Conservation (phyloP, 1,140 invertebrate genomes). For the Bradysia coprophila region DNA sequence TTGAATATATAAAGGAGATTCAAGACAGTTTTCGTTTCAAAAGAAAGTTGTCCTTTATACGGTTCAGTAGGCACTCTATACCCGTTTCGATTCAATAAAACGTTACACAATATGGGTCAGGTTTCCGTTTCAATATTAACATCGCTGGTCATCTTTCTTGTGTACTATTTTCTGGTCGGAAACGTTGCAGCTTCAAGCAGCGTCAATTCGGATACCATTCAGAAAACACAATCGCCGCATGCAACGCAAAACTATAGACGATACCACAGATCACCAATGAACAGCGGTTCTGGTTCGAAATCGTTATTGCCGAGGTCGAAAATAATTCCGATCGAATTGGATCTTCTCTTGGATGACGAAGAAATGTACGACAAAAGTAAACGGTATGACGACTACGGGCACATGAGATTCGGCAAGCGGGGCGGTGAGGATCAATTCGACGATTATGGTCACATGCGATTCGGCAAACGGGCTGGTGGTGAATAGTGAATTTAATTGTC, state of each 20-base stretch:
- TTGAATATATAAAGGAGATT: too few relatives aligned
- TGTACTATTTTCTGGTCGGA: neutral
- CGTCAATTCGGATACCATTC: neutral
- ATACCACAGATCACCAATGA: neutral
- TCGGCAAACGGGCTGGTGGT: constrained; percentile 28
- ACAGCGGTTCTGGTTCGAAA: neutral
- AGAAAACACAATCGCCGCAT: neutral
- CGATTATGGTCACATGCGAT: constrained; percentile 44
- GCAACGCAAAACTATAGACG: neutral
- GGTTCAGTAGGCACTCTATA: too few relatives aligned
- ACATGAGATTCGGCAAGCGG: constrained; percentile 38
- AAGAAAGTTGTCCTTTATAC: too few relatives aligned
- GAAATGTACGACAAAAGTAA: constrained; percentile 29
- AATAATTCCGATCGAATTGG: constrained; percentile 13
- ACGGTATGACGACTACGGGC: constrained; percentile 40
- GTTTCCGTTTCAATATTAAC: neutral
- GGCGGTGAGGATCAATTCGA: constrained; percentile 28
- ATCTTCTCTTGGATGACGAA: constrained; percentile 26
- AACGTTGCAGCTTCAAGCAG: neutral
- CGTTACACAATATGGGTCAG: neutral
- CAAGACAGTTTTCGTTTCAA: too few relatives aligned
- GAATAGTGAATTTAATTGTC: too few relatives aligned
- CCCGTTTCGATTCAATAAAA: too few relatives aligned
- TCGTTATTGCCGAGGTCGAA: neutral
- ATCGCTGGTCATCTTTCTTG: neutral